Base-by-base conservation (phyloP, 2,888 invertebrate genomes). In the Andrena haemorrhoa region DNA sequence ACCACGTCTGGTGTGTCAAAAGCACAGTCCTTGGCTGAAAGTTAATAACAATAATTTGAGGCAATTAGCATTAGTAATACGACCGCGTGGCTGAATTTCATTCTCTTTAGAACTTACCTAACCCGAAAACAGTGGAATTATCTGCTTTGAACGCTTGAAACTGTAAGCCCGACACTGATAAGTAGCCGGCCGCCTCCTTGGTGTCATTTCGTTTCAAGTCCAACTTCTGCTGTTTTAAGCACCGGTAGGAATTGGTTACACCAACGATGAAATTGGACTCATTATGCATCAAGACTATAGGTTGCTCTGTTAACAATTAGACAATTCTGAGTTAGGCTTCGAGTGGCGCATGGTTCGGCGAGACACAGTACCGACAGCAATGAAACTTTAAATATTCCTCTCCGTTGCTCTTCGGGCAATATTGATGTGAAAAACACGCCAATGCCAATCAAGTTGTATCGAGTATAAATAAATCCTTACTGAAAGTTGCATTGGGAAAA, bases 1-100 rank as follows among this genome's bases (percentile, higher is more conserved):
- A 99, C 99, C 84, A 98, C 96, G 94, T 99, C 99, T 20, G 97
- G 96, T 5, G 97, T 96, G 90, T 96, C 96, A 51, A 95, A 95
- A 76, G 96, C 95, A 94, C 98, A 98, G 91, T 97, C 97, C 91
- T 96, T 95, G 1, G 96, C 97, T 97, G 94, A 1, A 94, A 75
- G 77, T 84, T 69, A 83, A 79, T 76, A 51, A 26, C 0, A 49
- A 47, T 20, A 49, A 47, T 20, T 8, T 31, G 12, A 35, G 33
- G 63, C 31, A 47, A 35, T 29, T 60, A 72, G 56, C 31, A 33
- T 8, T 29, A 41, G n/a, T 31, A 23, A 41, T 35, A 26, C n/a
- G 47, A n/a, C 7, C 6, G 16, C 16, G 6, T 1, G 7, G 16
- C n/a, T 3, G 7, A 31, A 16, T 41, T 20, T 23, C 49, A 41